These are phyloP conservation scores for Perdita meconis DNA, from an alignment of 2,888 invertebrate species.

Conservation along the genomic window DNA sequence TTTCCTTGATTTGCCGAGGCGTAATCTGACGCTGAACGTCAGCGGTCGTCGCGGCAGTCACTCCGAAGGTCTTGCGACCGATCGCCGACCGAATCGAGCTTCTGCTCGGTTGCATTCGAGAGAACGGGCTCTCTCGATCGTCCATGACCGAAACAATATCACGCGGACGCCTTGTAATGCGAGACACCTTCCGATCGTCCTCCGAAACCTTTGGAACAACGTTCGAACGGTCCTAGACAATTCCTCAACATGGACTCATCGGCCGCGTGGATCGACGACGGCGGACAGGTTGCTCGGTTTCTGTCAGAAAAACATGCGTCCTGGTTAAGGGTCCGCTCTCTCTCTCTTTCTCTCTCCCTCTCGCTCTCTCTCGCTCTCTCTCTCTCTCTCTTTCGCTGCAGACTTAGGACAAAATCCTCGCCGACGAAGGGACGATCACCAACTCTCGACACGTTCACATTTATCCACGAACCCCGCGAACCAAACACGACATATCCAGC, in stretches of 20 bases:
- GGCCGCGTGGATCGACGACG: conserved; percentile 23
- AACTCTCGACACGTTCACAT: conserved; percentile 45
- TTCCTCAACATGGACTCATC: conserved; percentile 51
- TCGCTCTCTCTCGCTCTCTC: too few relatives aligned
- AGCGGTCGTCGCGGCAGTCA: conserved; percentile 4
- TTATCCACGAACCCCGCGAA: conserved; percentile 51
- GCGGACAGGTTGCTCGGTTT: conserved; percentile 36
- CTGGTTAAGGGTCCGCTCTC: conserved; percentile 41
- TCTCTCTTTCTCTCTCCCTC: too few relatives aligned
- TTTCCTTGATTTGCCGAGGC: conserved; percentile 28
- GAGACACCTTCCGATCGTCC: neutral
- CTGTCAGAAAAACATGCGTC: conserved; percentile 66
- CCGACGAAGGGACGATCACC: conserved; percentile 44
- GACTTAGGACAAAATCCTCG: conserved; percentile 25
- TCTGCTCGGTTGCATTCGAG: conserved; percentile 69
- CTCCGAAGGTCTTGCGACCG: conserved; percentile 35
- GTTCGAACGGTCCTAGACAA: conserved; percentile 19
- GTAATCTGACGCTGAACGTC: conserved; percentile 3
- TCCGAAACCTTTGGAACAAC: neutral
- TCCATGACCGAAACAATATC: conserved; percentile 65
- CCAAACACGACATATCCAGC: conserved; percentile 30
- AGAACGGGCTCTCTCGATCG: conserved; percentile 71
- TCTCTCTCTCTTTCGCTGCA: too few relatives aligned
- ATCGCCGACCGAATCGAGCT: conserved; percentile 50
- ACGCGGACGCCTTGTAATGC: neutral